Evolutionary conservation across 1,140 invertebrate genomes (phyloP).

Genomic region (Drosophila subobscura): DNA sequence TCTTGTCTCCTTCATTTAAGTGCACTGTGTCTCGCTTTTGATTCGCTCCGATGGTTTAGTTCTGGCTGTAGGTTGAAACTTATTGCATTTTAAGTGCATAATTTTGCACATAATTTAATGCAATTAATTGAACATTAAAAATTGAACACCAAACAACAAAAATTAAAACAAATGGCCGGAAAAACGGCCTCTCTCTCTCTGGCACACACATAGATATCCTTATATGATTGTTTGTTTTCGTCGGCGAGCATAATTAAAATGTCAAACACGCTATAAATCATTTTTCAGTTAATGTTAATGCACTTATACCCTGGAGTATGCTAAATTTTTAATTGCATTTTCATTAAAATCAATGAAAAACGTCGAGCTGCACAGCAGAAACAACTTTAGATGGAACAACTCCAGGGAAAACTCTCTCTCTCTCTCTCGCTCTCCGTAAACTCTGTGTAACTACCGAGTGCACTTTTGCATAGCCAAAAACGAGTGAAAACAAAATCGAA

Average conservation of each 20-base stretch:
- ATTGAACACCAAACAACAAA: constrained; percentile 30
- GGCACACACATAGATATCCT: constrained; percentile 17
- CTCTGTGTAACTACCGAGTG: constrained; percentile 36
- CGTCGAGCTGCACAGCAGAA: neutral
- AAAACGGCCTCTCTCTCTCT: constrained; percentile 37
- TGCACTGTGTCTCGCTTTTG: constrained; percentile 5
- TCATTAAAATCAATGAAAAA: constrained; percentile 74
- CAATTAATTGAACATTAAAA: constrained; percentile 67
- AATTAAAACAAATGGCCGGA: constrained; percentile 60
- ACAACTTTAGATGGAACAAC: constrained; percentile 14
- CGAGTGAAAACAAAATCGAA: constrained; percentile 35
- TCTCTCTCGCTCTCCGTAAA: constrained; percentile 4
- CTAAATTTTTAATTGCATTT: constrained; percentile 80
- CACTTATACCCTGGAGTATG: constrained; percentile 42
- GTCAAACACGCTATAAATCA: constrained; percentile 74
- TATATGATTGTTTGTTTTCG: constrained; percentile 42
- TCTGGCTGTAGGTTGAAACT: constrained; percentile 15
- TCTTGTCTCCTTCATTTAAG: neutral
- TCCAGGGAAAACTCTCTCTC: constrained; percentile 3
- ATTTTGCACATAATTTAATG: constrained; percentile 63
- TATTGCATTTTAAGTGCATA: constrained; percentile 46
- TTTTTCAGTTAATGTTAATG: constrained; percentile 69
- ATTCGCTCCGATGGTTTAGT: neutral
- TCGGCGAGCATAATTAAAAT: constrained; percentile 58
- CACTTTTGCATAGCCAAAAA: constrained; percentile 43